phyloP scores from a whole-genome alignment of 2,888 invertebrate genomes.

The Pandemis cinnamomeana region DNA sequence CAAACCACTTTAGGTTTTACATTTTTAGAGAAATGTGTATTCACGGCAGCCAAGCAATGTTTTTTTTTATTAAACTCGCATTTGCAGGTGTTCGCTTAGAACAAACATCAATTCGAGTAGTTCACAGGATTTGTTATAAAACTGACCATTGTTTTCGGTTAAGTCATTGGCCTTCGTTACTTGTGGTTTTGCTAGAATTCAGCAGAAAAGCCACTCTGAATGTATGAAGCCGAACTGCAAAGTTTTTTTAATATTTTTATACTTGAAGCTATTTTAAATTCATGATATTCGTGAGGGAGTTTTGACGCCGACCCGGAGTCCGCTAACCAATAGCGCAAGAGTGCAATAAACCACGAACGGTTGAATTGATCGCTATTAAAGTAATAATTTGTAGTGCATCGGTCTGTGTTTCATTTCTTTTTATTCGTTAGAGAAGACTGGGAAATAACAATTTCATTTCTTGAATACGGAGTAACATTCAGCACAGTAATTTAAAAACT shows the following conservation, averaged over 20 bases:
- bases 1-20: not conserved
- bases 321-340: conserved; percentile 25
- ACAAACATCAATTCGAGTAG: not conserved
- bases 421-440: not conserved
- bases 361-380: conserved; percentile 3
- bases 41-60: not conserved
- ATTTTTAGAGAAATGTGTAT: not conserved
- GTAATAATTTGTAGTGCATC: not conserved
- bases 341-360: conserved; percentile 26
- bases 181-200: not conserved
- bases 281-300: conserved; percentile 28
- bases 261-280: conserved; percentile 18
- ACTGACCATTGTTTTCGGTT: not conserved
- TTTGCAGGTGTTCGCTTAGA: not conserved
- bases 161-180: not conserved
- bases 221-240: not conserved
- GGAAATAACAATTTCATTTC: not conserved
- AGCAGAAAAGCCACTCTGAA: not conserved
- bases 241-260: conserved; percentile 9
- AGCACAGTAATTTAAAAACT: too few relatives aligned
- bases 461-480: not conserved
- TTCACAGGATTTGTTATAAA: not conserved
- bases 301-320: conserved; percentile 12
- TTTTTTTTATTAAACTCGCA: not conserved
- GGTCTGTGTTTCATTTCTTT: not conserved